Evolutionary conservation across 2,888 invertebrate genomes (phyloP).

Genomic region (Trissoscelio sp.): DNA sequence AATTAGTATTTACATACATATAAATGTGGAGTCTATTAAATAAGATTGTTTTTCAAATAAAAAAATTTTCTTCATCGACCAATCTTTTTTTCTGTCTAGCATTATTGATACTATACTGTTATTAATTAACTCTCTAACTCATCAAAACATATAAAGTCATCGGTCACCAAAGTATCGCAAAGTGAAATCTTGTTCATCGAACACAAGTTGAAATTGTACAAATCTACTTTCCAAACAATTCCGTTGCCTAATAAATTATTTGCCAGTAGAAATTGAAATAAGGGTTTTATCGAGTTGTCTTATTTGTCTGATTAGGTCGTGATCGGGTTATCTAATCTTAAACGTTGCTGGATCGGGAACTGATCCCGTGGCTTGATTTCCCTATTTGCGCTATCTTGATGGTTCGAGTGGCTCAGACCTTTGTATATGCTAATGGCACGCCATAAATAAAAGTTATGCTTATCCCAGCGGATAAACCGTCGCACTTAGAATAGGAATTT

Average conservation of each 20-base stretch:
- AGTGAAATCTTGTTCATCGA: slow-evolving; percentile 36
- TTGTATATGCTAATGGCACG: slow-evolving; percentile 43
- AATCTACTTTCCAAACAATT: slow-evolving; percentile 40
- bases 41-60: too few relatives aligned
- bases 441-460: slow-evolving; percentile 41
- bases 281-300: slow-evolving; percentile 57
- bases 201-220: slow-evolving; percentile 35
- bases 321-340: slow-evolving; percentile 57
- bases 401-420: slow-evolving; percentile 24
- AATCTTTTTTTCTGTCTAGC: too few relatives aligned
- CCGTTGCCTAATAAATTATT: slow-evolving; percentile 49
- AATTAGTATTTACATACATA: too few relatives aligned
- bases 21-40: too few relatives aligned
- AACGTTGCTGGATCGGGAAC: slow-evolving; percentile 49
- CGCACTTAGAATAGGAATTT: slow-evolving; percentile 14
- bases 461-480: background rate
- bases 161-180: slow-evolving; percentile 15
- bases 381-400: slow-evolving; percentile 60
- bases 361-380: slow-evolving; percentile 53
- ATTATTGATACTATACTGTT: too few relatives aligned
- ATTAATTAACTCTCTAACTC: background rate
- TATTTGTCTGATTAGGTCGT: slow-evolving; percentile 60
- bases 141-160: slow-evolving; percentile 20
- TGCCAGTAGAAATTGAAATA: slow-evolving; percentile 47
- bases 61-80: too few relatives aligned